These are phyloP conservation scores for Spodoptera exigua DNA, from an alignment of 2,888 invertebrate genomes.

Conservation along the genomic window DNA sequence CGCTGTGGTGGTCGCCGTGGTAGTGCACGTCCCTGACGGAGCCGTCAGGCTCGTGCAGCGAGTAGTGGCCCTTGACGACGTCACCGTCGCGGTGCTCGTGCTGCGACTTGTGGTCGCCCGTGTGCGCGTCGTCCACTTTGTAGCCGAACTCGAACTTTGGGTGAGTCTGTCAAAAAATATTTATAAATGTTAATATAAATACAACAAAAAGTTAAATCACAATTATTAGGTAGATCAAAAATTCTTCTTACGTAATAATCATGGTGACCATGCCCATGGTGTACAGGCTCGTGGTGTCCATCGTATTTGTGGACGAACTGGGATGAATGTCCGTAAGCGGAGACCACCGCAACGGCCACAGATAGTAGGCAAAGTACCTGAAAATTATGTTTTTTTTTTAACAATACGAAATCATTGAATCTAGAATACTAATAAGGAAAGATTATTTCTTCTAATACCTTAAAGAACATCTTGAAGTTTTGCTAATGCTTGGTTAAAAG, in stretches of 20 bases:
- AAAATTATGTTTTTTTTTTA: not conserved
- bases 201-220: too few relatives aligned
- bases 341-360: constrained; percentile 16
- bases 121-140: constrained; percentile 78
- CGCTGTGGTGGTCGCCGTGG: constrained; percentile 80
- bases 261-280: constrained; percentile 61
- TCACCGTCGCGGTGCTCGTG: constrained; percentile 84
- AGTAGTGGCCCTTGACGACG: constrained; percentile 70
- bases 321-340: constrained; percentile 47
- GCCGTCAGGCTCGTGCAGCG: constrained; percentile 83
- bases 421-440: not conserved
- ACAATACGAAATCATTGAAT: constrained; percentile 1
- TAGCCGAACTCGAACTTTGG: constrained; percentile 65
- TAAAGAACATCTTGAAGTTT: constrained; percentile 34
- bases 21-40: constrained; percentile 85
- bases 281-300: constrained; percentile 67
- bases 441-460: constrained; percentile 21
- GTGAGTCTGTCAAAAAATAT: constrained; percentile 55
- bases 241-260: not conserved
- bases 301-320: constrained; percentile 65
- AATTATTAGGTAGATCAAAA: too few relatives aligned
- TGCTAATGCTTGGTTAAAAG: constrained; percentile 8
- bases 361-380: constrained; percentile 39
- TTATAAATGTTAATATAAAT: too few relatives aligned
- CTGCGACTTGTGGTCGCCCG: constrained; percentile 85